phyloP scores from a whole-genome alignment of 1,140 invertebrate genomes.

The Brachionus plicatilis region DNA sequence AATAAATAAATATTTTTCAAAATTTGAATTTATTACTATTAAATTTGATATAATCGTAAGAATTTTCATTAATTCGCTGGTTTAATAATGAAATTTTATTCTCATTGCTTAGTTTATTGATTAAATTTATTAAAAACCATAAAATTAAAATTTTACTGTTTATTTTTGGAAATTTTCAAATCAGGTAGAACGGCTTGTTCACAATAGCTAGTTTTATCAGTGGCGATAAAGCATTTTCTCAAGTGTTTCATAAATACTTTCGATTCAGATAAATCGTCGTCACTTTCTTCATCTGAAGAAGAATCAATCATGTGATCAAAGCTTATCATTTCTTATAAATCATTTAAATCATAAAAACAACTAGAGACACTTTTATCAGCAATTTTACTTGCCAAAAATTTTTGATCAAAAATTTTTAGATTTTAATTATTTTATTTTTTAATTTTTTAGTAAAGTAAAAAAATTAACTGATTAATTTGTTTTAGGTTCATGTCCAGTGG shows the following conservation, averaged over 20 bases:
- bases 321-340: not conserved
- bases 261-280: not conserved
- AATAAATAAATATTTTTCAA: not conserved
- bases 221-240: conserved; percentile 35
- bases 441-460: not conserved
- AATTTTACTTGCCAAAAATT: not conserved
- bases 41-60: not conserved
- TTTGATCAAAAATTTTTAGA: not conserved
- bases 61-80: not conserved
- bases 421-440: not conserved
- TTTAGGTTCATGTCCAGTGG: not conserved
- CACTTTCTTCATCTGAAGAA: not conserved
- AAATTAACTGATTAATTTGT: not conserved
- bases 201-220: conserved; percentile 26
- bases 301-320: not conserved
- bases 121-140: not conserved
- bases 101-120: not conserved
- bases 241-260: conserved; percentile 11
- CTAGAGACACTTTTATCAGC: not conserved
- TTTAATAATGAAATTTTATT: not conserved
- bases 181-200: not conserved
- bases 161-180: conserved; percentile 7
- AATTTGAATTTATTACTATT: not conserved
- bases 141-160: not conserved
- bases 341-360: not conserved